These are phyloP conservation scores for Collichthys lucidus DNA, from an alignment of 2,113 vertebrate species.

Conservation along the genomic window DNA sequence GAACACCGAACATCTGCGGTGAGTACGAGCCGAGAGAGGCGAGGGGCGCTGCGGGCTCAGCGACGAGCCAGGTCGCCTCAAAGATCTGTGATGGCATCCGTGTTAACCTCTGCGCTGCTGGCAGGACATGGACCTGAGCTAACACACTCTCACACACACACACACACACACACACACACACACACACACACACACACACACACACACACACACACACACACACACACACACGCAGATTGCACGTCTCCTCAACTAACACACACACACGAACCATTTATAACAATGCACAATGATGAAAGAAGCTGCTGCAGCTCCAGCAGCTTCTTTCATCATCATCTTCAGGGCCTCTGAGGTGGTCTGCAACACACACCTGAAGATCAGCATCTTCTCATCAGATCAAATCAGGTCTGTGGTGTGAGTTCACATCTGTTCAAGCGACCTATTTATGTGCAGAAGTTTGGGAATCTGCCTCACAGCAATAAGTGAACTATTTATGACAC, in stretches of 20 bases:
- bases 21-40: slow-evolving; percentile 32
- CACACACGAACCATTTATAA: no score
- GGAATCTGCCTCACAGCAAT: slow-evolving; percentile 27
- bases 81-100: slow-evolving; percentile 22
- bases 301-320: no score
- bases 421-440: slow-evolving; percentile 23
- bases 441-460: background rate
- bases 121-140: slow-evolving; percentile 12
- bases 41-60: no score
- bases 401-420: background rate
- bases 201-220: background rate
- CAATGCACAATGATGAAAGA: no score
- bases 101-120: slow-evolving; percentile 58
- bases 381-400: background rate
- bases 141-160: background rate
- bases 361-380: background rate
- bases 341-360: background rate
- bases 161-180: background rate
- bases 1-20: slow-evolving; percentile 43
- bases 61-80: background rate
- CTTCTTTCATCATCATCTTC: no score
- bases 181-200: background rate
- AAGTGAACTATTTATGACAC: slow-evolving; percentile 40
- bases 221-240: background rate
- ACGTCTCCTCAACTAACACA: background rate